phyloP scores from a whole-genome alignment of 1,140 invertebrate genomes.

The Bombus impatiens region DNA sequence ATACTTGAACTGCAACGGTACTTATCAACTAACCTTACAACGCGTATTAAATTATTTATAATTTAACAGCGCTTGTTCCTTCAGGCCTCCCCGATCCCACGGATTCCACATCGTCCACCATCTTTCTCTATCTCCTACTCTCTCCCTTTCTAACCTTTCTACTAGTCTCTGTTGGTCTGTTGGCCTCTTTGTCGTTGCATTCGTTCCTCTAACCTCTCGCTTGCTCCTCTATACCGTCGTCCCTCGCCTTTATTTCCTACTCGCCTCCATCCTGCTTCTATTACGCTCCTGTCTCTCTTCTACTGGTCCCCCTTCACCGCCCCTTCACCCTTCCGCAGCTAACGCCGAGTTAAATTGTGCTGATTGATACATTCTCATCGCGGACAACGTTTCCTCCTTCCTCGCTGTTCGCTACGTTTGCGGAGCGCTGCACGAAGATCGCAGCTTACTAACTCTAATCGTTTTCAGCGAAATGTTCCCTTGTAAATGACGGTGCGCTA shows the following conservation, averaged over 20 bases:
- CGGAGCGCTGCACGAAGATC: not conserved
- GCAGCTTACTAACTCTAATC: not conserved
- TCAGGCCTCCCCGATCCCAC: not conserved
- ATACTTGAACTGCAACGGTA: no score
- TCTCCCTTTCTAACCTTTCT: not conserved
- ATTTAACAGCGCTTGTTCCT: not conserved
- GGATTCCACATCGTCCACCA: not conserved
- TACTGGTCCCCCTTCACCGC: not conserved
- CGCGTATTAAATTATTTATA: no score
- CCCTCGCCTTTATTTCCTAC: conserved; percentile 22
- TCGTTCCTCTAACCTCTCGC: not conserved
- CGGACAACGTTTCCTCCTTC: conserved; percentile 26
- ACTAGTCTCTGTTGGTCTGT: not conserved
- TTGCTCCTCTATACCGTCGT: not conserved
- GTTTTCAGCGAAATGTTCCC: not conserved
- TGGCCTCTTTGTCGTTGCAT: conserved; percentile 7
- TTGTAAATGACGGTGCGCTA: not conserved
- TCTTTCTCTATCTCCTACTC: not conserved
- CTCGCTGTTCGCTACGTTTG: not conserved
- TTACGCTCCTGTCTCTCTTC: conserved; percentile 10
- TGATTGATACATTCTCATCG: conserved; percentile 46
- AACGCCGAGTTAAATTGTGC: conserved; percentile 23
- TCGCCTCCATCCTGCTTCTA: not conserved
- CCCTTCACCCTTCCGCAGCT: not conserved
- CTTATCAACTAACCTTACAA: no score